These are phyloP conservation scores for Yponomeuta evonymella DNA, from an alignment of 2,888 invertebrate species.

Conservation along the genomic window DNA sequence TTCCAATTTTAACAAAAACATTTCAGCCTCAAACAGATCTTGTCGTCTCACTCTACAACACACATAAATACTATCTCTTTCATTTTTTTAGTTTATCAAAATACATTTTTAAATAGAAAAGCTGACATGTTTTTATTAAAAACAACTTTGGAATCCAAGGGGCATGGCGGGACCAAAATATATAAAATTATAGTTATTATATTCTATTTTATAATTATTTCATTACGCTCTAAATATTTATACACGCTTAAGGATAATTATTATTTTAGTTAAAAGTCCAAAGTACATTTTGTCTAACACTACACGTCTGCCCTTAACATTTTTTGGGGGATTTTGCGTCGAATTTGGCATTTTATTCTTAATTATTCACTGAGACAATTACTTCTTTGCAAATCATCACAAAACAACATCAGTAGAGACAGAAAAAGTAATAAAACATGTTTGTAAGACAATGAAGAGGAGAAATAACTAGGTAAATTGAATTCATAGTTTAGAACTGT, in stretches of 20 bases:
- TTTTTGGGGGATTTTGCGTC: conserved; percentile 17
- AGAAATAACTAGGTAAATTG: not conserved
- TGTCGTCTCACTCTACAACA: not conserved
- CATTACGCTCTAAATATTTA: conserved; percentile 19
- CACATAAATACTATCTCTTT: not conserved
- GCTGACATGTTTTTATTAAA: conserved; percentile 10
- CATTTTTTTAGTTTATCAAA: not conserved
- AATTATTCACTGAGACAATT: not conserved
- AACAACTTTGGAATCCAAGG: conserved; percentile 6
- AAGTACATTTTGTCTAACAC: conserved; percentile 35
- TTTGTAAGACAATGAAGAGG: not conserved
- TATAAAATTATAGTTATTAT: conserved; percentile 50
- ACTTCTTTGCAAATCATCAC: conserved; percentile 8
- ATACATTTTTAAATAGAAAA: conserved; percentile 1
- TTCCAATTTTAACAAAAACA: conserved; percentile 6
- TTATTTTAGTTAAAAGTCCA: conserved; percentile 35
- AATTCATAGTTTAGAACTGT: not conserved
- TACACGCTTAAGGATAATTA: conserved; percentile 40
- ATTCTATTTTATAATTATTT: conserved; percentile 33
- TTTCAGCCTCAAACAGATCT: conserved; percentile 10
- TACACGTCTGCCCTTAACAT: conserved; percentile 46
- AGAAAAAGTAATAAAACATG: not conserved
- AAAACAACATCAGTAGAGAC: not conserved
- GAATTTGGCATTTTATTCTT: conserved; percentile 12
- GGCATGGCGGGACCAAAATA: conserved; percentile 16